These are phyloP conservation scores for Aplysia californica DNA, from an alignment of 1,140 invertebrate species.

Conservation along the genomic window DNA sequence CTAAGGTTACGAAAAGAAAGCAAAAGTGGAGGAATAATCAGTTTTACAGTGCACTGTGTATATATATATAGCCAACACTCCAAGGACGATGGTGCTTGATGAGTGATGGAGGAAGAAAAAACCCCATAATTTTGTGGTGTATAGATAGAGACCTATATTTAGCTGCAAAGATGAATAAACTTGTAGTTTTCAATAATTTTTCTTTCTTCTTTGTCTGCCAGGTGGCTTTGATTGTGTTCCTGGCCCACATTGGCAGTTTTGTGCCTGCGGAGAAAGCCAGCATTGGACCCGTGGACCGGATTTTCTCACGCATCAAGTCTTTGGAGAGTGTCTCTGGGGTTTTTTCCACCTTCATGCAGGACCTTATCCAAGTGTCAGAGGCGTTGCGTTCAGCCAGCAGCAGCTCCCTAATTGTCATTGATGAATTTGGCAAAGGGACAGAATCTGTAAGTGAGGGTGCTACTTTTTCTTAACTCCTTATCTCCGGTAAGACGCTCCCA, in stretches of 20 bases:
- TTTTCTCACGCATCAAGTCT: constrained; percentile 81
- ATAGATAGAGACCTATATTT: too few relatives aligned
- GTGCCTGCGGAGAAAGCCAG: constrained; percentile 83
- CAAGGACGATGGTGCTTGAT: too few relatives aligned
- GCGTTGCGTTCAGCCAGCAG: constrained; percentile 75
- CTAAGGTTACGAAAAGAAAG: too few relatives aligned
- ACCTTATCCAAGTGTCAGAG: constrained; percentile 83
- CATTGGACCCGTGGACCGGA: constrained; percentile 78
- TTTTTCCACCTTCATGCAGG: constrained; percentile 87
- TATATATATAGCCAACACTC: too few relatives aligned
- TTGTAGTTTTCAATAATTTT: too few relatives aligned
- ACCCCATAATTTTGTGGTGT: too few relatives aligned
- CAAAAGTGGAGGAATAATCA: too few relatives aligned
- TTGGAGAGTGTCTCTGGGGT: constrained; percentile 80
- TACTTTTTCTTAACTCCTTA: neutral
- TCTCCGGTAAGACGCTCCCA: too few relatives aligned
- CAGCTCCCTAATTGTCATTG: constrained; percentile 83
- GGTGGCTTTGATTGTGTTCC: constrained; percentile 79
- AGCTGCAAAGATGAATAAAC: too few relatives aligned
- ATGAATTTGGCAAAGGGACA: constrained; percentile 94
- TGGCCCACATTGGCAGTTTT: constrained; percentile 90
- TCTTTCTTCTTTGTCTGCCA: too few relatives aligned
- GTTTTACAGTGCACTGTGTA: too few relatives aligned
- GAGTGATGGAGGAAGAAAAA: too few relatives aligned
- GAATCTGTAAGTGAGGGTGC: constrained; percentile 69